phyloP scores from a whole-genome alignment of 2,797 vertebrate species.

The Bovichtus diacanthus region DNA sequence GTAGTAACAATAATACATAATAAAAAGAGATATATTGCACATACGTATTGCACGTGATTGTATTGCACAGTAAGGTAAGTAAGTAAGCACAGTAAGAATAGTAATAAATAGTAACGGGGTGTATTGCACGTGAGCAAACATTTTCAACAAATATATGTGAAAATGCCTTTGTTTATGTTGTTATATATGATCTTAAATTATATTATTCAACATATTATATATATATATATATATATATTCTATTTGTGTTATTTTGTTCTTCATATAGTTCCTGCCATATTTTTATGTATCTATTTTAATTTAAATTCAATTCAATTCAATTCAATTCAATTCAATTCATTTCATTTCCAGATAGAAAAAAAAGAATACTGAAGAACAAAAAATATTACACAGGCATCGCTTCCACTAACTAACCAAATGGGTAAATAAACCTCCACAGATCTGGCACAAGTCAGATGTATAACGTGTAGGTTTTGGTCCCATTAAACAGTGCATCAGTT shows the following conservation, averaged over 20 bases:
- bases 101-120: too few relatives aligned
- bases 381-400: neutral
- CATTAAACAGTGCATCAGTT: neutral
- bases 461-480: neutral
- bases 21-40: too few relatives aligned
- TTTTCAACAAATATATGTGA: neutral
- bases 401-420: neutral
- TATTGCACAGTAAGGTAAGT: too few relatives aligned
- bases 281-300: neutral
- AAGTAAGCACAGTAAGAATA: too few relatives aligned
- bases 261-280: neutral
- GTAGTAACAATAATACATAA: too few relatives aligned
- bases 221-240: neutral
- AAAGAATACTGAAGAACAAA: neutral
- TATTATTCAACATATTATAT: neutral
- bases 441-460: neutral
- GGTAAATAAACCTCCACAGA: neutral
- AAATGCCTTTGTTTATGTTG: neutral
- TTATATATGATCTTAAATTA: neutral
- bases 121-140: too few relatives aligned
- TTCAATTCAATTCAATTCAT: neutral
- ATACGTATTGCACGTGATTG: too few relatives aligned
- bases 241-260: neutral
- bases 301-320: too few relatives aligned
- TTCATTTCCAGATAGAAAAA: neutral